Conservation (phyloP, 2,113 vertebrate genomes). For the Dasyornis broadbenti region DNA sequence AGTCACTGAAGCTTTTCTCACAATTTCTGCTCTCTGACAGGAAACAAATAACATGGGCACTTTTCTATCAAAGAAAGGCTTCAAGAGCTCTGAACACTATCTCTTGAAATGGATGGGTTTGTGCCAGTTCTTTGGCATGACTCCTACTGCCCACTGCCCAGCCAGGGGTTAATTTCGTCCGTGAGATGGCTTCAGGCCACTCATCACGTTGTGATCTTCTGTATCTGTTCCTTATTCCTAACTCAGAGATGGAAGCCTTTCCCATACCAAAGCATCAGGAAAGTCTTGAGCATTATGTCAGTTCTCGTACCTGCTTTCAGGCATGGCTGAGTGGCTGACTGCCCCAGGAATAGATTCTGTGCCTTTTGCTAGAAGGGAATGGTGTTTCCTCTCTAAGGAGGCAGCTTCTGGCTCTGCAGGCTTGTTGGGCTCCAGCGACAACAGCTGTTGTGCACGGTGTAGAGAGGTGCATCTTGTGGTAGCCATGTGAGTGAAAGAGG, state of each 20-base stretch:
- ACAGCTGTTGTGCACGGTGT: neutral
- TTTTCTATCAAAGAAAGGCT: neutral
- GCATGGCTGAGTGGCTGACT: neutral
- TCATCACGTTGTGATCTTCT: neutral
- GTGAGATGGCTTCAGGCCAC: neutral
- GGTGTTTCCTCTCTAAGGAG: neutral
- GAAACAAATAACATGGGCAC: neutral
- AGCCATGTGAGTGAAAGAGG: neutral
- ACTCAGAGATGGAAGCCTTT: neutral
- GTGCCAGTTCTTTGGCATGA: neutral
- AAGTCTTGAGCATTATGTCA: neutral
- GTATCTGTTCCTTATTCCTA: neutral
- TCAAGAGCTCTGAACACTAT: neutral
- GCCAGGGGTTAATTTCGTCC: neutral
- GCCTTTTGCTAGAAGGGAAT: neutral
- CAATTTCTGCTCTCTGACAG: neutral
- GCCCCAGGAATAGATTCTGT: neutral
- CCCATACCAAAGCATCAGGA: neutral
- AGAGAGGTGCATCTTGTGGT: neutral
- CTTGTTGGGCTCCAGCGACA: neutral
- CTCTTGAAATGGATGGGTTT: neutral
- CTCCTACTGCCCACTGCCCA: neutral
- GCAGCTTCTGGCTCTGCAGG: neutral
- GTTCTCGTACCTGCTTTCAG: neutral
- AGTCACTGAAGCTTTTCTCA: neutral